phyloP scores from a whole-genome alignment of 2,113 vertebrate species.

The Charina bottae region DNA sequence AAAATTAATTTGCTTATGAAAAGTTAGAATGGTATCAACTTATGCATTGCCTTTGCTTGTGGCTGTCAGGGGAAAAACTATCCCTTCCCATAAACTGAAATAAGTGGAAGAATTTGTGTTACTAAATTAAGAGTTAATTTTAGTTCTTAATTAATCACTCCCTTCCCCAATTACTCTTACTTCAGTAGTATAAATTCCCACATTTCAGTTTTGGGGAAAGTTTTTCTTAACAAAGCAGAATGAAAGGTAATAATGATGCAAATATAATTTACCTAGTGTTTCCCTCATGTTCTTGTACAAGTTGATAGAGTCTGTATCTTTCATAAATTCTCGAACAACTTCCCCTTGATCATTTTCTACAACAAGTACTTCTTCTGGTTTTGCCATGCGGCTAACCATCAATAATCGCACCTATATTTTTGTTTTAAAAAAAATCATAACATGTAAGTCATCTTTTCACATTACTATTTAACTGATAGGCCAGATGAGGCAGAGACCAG shows the following conservation, averaged over 20 bases:
- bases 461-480: not conserved
- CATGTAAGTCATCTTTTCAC: not conserved
- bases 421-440: not conserved
- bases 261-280: conserved; percentile 85
- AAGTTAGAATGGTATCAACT: not conserved
- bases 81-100: not conserved
- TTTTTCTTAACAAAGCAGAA: not conserved
- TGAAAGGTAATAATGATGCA: not conserved
- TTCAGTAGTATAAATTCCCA: not conserved
- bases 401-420: conserved; percentile 88
- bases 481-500: not conserved
- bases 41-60: not conserved
- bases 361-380: conserved; percentile 97
- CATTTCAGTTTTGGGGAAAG: not conserved
- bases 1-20: not conserved
- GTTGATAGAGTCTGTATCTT: conserved; percentile 99
- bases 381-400: conserved; percentile 99
- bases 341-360: conserved; percentile 99
- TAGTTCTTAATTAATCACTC: too few relatives aligned
- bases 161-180: too few relatives aligned
- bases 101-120: not conserved
- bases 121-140: not conserved
- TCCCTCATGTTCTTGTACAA: conserved; percentile 99
- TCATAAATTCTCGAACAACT: conserved; percentile 99
- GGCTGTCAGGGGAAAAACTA: not conserved